Percentiles rank a stretch among this genome's conserved stretches.
phyloP scores from a whole-genome alignment of 2,113 vertebrate species.

The Columbina picui region DNA sequence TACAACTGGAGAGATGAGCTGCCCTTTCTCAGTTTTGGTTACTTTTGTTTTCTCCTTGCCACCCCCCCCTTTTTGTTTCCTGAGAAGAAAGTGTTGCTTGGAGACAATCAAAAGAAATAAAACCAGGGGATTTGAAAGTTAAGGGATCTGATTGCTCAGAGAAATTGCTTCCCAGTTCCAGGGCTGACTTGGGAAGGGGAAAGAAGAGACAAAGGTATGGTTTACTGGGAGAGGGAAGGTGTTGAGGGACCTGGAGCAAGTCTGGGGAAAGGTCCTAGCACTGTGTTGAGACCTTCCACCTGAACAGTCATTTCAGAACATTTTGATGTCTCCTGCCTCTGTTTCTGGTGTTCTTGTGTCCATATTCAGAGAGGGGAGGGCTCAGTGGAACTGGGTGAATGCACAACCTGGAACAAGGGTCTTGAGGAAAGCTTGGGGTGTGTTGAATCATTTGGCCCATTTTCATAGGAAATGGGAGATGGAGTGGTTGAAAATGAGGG shows the following conservation, averaged over 20 bases:
- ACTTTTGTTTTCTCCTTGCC: not conserved
- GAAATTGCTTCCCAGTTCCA: not conserved
- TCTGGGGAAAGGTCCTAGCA: not conserved
- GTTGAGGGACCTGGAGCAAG: not conserved
- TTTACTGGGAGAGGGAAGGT: not conserved
- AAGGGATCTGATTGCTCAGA: not conserved
- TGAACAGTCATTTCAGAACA: not conserved
- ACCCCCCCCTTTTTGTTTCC: not conserved
- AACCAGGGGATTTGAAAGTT: not conserved
- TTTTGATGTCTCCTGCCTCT: not conserved
- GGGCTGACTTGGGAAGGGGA: not conserved
- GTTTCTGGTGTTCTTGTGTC: not conserved
- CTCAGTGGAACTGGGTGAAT: not conserved
- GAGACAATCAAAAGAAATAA: not conserved
- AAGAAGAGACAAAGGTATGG: fast-evolving
- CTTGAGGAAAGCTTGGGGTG: not conserved
- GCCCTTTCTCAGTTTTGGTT: not conserved
- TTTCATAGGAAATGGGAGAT: not conserved
- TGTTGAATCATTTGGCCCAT: not conserved
- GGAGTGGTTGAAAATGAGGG: not conserved
- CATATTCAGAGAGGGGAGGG: fast-evolving
- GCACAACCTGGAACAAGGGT: not conserved
- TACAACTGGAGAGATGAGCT: not conserved
- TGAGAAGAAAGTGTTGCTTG: not conserved
- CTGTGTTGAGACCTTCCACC: not conserved